Evolutionary conservation across 2,888 invertebrate species (phyloP).

Genomic region (Nineta flava): DNA sequence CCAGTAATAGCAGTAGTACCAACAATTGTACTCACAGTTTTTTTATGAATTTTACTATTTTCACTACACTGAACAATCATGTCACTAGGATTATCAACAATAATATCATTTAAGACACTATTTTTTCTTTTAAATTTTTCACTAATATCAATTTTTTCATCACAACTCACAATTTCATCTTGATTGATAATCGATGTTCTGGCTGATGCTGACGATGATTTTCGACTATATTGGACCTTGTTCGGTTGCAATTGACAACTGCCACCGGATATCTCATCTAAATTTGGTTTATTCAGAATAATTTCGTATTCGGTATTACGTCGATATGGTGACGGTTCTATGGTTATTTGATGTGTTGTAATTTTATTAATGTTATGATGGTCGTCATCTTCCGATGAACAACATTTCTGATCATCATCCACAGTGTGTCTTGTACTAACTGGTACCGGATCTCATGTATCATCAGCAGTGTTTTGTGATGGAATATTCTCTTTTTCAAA

Average conservation of each 20-base stretch:
- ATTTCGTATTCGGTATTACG: slow-evolving; percentile 6
- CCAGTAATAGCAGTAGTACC: slow-evolving; percentile 2
- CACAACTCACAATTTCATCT: not conserved
- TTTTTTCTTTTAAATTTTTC: not conserved
- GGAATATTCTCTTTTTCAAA: not conserved
- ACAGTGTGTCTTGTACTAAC: not conserved
- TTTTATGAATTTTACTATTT: not conserved
- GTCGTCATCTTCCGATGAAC: not conserved
- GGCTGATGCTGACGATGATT: not conserved
- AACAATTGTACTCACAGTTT: too few relatives aligned
- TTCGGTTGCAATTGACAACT: not conserved
- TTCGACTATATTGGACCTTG: not conserved
- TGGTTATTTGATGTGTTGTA: not conserved
- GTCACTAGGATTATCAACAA: too few relatives aligned
- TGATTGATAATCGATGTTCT: not conserved
- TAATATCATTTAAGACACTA: not conserved
- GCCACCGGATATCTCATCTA: not conserved
- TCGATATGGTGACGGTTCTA: not conserved
- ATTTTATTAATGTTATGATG: not conserved
- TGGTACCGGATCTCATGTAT: not conserved
- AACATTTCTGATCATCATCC: not conserved
- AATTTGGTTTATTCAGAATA: slow-evolving; percentile 1
- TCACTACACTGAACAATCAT: not conserved
- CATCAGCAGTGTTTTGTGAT: not conserved
- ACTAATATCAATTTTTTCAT: not conserved